These are phyloP conservation scores for Drosophila lowei DNA, from an alignment of 1,140 invertebrate species.

Conservation along the genomic window DNA sequence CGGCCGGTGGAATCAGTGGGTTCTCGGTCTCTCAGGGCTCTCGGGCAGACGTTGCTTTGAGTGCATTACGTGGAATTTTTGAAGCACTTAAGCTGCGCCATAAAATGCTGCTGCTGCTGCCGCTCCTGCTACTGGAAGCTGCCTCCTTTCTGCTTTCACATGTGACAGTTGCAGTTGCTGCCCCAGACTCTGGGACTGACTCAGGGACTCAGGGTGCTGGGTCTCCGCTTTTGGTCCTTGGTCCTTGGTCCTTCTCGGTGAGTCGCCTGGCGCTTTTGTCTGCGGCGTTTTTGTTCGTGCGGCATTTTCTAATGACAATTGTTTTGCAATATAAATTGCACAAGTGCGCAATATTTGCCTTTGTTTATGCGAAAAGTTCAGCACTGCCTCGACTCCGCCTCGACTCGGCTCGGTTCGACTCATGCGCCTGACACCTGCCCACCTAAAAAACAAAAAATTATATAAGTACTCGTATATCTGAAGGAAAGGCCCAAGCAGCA, in stretches of 20 bases:
- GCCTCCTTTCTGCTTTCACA: conserved; percentile 53
- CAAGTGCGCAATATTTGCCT: conserved; percentile 83
- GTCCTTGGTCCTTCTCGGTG: conserved; percentile 44
- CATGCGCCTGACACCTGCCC: conserved; percentile 73
- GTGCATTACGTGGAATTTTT: conserved; percentile 82
- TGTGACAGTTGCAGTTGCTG: conserved; percentile 79
- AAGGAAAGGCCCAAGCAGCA: conserved; percentile 25
- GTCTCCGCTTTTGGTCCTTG: background rate
- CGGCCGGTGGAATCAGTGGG: conserved; percentile 4
- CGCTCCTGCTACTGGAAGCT: conserved; percentile 26
- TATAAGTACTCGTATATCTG: conserved; percentile 23
- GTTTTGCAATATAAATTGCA: conserved; percentile 83
- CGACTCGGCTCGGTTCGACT: conserved; percentile 7
- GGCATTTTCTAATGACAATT: conserved; percentile 83
- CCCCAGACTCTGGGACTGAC: conserved; percentile 27
- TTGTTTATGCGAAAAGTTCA: conserved; percentile 81
- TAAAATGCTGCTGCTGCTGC: conserved; percentile 71
- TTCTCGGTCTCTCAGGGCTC: conserved; percentile 20
- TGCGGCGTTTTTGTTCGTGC: conserved; percentile 80
- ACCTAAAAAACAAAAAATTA: conserved; percentile 53
- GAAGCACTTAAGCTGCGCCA: conserved; percentile 80
- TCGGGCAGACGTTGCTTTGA: conserved; percentile 72
- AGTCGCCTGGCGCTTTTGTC: conserved; percentile 61
- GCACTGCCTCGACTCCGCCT: conserved; percentile 36
- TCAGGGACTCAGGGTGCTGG: conserved; percentile 1